Evolutionary conservation across 2,888 invertebrate genomes (phyloP), one percentile per base, ranked within the genome.

Genomic region (Ceraclea dissimilis): DNA sequence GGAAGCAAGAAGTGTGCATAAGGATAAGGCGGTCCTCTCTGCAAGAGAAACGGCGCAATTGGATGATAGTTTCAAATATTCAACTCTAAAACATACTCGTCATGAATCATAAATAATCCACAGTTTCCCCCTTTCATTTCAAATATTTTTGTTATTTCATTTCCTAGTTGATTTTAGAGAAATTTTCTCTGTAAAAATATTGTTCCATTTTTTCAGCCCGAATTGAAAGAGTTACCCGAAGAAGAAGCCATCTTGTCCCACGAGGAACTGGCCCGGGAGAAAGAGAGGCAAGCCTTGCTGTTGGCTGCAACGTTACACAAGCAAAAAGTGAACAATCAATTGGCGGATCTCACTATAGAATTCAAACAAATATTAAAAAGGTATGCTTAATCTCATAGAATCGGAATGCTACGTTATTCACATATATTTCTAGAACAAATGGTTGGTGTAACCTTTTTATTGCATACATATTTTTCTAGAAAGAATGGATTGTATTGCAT

Each of bases 251-350:
- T 73, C 51, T 22, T 77, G 72, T 76, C 76, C 0, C 78, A 77
- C 51, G 90, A 91, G 67, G 80, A 90, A 67, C 76, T 81, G 5
- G 85, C 87, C 65, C 81, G 83, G 47, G 81, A 83, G 65, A 81
- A 80, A 10, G 86, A 90, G 67, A 72, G 77, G 50, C 82, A 85
- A 61, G 76, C 80, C 64, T 78, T 82, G 67, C 74, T 79, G 69
- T 71, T 77, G n/a, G 71, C 81, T 10, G 83, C 85, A 1, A 80
- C 82, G 61, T 79, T 81, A 1, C 83, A 83, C 63, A 86, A 86
- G 65, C 76, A 79, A 43, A 71, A 76, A 59, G 80, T 82, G 16
- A 70, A 82, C 22, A 71, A 74, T 49, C 74, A 79, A 55, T 69
- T 88, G 20, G 71, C 71, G 1, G 68, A 70, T 6, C 70, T 88